Conservation (phyloP, 2,888 invertebrate genomes). For the Parnassius smintheus region DNA sequence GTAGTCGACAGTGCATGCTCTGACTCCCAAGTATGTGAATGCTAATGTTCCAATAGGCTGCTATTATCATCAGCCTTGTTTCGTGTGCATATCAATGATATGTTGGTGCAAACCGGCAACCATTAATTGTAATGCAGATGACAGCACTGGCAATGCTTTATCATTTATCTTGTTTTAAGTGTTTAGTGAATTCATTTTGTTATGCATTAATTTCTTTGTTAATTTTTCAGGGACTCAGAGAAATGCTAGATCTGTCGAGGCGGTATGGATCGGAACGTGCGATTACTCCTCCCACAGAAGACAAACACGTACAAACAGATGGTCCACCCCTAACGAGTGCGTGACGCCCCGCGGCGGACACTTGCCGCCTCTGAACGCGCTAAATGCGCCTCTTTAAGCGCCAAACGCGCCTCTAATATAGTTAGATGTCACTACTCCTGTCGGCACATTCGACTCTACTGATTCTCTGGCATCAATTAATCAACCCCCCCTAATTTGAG, state of each 20-base stretch:
- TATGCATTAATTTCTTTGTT: neutral
- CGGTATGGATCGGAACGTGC: slow-evolving; percentile 84
- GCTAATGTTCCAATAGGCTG: too few relatives aligned
- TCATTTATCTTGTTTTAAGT: too few relatives aligned
- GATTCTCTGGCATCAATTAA: slow-evolving; percentile 11
- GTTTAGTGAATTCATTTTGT: too few relatives aligned
- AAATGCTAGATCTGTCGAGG: slow-evolving; percentile 90
- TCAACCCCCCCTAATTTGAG: neutral
- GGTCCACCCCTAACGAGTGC: slow-evolving; percentile 62
- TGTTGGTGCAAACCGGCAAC: too few relatives aligned
- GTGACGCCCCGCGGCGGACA: slow-evolving; percentile 63
- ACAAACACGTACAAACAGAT: slow-evolving; percentile 89
- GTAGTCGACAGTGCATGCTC: too few relatives aligned
- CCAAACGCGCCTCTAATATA: slow-evolving; percentile 32
- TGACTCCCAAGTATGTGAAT: too few relatives aligned
- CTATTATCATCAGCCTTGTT: too few relatives aligned
- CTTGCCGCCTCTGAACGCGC: slow-evolving; percentile 49
- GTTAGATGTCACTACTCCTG: slow-evolving; percentile 43
- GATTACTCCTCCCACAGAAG: slow-evolving; percentile 81
- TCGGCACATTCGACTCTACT: slow-evolving; percentile 46
- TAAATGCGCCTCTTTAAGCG: slow-evolving; percentile 23
- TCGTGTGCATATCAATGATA: too few relatives aligned
- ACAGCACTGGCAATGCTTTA: too few relatives aligned
- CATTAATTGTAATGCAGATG: too few relatives aligned
- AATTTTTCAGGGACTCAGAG: slow-evolving; percentile 86